Base-by-base conservation (phyloP, 2,113 vertebrate genomes). In the Echinops telfairi region DNA sequence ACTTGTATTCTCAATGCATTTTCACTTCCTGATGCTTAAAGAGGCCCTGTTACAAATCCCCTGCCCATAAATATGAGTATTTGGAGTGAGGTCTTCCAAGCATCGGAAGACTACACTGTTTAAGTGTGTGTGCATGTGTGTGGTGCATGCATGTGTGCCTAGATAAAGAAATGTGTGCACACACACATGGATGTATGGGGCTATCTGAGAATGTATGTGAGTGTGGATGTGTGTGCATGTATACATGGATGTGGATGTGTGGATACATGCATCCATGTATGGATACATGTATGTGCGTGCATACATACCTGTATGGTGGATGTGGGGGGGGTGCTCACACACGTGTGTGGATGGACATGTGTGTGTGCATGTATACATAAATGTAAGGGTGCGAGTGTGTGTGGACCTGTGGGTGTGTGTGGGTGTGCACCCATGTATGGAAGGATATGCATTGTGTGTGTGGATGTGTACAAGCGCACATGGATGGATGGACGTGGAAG, bases 71-170 rank as follows among this genome's bases (percentile, higher is more conserved):
- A 53, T 60, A 79, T 53, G 70, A 71, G 0, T 19, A 62, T 58
- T 95, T 89, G 20, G 14, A 58, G 87, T 33, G 64, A 89, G 82
- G 53, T 73, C 90, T 91, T 87, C 77, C 84, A 53, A 86, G 58
- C 25, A 29, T 2, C 20, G 25, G n/a, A 83, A 57, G 9, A 62
- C 57, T 43, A 38, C 14, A 89, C 58, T 75, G 57, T 70, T 12
- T 17, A 0, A 0, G 2, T 88, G 29, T n/a, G 57, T 92, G 86
- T 93, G n/a, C 77, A 84, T 43, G 14, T 66, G 22, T 0, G 2
- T 83, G 62, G 4, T 62, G 60, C 23, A 10, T 7, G 25, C 6
- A 9, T 25, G 22, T 0, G 0, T 58, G 57, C 40, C 29, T n/a
- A 16, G 53, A 71, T 82, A 57, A n/a, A 25, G 15, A 71, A 4